Conservation (phyloP, 2,888 invertebrate genomes). For the Leistus spinibarbis region DNA sequence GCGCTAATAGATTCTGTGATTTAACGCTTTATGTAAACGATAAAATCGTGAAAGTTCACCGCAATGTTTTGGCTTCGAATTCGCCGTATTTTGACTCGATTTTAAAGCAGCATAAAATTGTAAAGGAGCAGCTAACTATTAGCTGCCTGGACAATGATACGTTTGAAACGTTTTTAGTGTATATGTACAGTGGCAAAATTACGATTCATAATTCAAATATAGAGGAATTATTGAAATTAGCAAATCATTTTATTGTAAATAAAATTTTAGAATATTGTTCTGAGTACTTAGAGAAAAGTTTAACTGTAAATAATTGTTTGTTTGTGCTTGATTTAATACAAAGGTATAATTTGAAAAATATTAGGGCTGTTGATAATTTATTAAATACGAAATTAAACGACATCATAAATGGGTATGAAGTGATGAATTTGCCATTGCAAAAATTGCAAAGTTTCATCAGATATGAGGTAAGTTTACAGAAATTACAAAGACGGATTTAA, state of each 20-base stretch:
- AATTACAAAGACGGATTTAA: neutral
- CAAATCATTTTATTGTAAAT: constrained; percentile 67
- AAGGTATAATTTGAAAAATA: constrained; percentile 63
- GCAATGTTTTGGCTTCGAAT: constrained; percentile 67
- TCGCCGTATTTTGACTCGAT: constrained; percentile 70
- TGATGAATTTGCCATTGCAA: constrained; percentile 58
- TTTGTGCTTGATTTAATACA: constrained; percentile 66
- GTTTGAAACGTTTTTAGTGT: constrained; percentile 65
- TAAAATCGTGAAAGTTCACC: constrained; percentile 64
- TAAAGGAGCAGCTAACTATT: constrained; percentile 62
- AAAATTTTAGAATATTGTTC: constrained; percentile 68
- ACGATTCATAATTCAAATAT: constrained; percentile 66
- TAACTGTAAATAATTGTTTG: constrained; percentile 67
- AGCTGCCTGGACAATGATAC: constrained; percentile 64
- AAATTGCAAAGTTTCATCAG: constrained; percentile 62
- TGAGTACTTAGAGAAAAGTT: constrained; percentile 66
- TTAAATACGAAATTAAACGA: constrained; percentile 61
- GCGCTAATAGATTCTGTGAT: constrained; percentile 66
- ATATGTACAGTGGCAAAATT: constrained; percentile 69
- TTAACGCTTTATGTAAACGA: constrained; percentile 65
- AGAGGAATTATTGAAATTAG: constrained; percentile 64
- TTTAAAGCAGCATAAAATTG: constrained; percentile 61
- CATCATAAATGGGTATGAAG: constrained; percentile 62
- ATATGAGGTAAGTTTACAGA: constrained; percentile 56
- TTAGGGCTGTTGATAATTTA: constrained; percentile 64